Conservation (phyloP, 2,888 invertebrate species). For the Penaeus monodon region DNA sequence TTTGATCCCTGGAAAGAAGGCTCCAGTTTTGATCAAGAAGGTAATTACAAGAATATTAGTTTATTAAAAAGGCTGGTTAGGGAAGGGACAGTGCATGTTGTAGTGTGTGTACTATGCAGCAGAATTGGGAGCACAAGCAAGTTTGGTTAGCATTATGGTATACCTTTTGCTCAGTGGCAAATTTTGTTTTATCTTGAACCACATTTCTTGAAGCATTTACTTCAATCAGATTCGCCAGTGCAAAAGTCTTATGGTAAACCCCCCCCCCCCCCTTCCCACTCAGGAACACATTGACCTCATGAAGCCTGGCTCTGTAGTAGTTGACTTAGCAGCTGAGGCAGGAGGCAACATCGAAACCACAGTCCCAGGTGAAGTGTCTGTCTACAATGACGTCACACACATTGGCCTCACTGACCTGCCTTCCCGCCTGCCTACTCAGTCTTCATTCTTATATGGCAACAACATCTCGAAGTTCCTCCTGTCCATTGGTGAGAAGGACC, state of each 20-base stretch:
- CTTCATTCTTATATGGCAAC: constrained; percentile 89
- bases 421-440: constrained; percentile 86
- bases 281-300: constrained; percentile 74
- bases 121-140: no score
- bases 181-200: no score
- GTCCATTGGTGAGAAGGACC: constrained; percentile 81
- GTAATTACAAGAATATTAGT: constrained; percentile 70
- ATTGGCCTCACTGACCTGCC: constrained; percentile 88
- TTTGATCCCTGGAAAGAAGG: constrained; percentile 87
- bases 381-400: constrained; percentile 85
- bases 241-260: no score
- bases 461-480: constrained; percentile 89
- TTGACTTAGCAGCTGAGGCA: constrained; percentile 89
- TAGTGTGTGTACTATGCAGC: neutral
- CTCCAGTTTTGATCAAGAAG: constrained; percentile 84
- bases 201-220: no score
- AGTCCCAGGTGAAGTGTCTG: constrained; percentile 80
- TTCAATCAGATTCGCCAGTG: no score
- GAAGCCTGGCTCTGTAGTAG: constrained; percentile 90
- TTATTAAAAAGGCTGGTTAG: neutral
- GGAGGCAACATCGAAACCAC: constrained; percentile 90
- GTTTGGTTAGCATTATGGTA: no score
- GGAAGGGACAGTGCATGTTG: neutral
- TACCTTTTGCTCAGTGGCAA: no score
- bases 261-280: no score